Base-by-base conservation (phyloP, 2,888 invertebrate species). In the Chrysina gloriosa region DNA sequence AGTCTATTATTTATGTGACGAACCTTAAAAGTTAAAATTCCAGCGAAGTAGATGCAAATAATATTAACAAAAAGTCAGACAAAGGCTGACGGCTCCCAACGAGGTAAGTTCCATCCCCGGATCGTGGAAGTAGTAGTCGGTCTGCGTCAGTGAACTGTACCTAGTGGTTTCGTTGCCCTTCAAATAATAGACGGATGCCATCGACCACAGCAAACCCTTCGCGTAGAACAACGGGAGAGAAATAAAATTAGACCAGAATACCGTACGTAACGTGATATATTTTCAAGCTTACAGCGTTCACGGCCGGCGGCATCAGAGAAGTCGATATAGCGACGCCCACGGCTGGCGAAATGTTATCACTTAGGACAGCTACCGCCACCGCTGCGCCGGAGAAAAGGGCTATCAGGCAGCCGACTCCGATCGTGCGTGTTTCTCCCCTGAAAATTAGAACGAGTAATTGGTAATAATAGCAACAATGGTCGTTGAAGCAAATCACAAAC, bases 321-420 rank as follows among this genome's bases (percentile, higher is more conserved):
- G 92, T 92, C 0, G 93, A 93, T 74, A 94, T 93, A 2, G 93
- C 93, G 3, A 93, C 93, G 2, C 93, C 93, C 0, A 93, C 92
- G 4, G 93, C 82, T 0, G 92, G 92, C 0, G 92, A 90, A 2
- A 91, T 88, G 81, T 93, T 92, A 65, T 92, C 92, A 31, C 92
- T 92, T n/a, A 94, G 83, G 7, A 93, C 87, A 1, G 92, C 91
- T 52, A 93, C 83, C 0, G 93, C 92, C 3, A 92, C 92, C 0
- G 91, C 93, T 0, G 91, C 92, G 0, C 93, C 93, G 0, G 92
- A 92, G 0, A 92, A 89, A 25, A 93, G 80, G 0, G 93, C 93
- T n/a, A 92, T 88, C 31, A 92, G 83, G 3, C 89, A 85, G 3
- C 92, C 92, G 3, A 92, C 87, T 85, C 91, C 87, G 1, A 92